Base-by-base conservation (phyloP, 1,140 invertebrate genomes). In the Cotesia chilonis region DNA sequence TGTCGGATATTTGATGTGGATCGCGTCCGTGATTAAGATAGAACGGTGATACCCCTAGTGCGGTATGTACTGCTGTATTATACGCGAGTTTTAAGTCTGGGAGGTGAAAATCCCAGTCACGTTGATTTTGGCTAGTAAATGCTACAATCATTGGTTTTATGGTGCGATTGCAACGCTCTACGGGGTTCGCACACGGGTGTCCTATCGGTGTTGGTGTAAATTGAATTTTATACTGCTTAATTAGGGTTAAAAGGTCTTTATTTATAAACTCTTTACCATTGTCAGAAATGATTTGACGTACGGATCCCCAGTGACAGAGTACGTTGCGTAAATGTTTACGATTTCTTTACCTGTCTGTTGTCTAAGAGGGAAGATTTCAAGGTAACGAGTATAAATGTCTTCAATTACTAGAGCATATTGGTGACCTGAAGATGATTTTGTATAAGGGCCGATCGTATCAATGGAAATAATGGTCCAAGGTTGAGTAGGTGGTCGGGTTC, bases 341-440 rank as follows among this genome's bases (percentile, higher is more conserved):
- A 74, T 60, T 10, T 4, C 20, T 63, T 68, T 71, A 12, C 64
- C 73, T 3, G 38, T 68, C 17, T 63, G 41, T 7, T 74, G 37
- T 54, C 70, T 37, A 5, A 71, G 14, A 4, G 73, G 70, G 7
- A 59, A 61, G 12, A 74, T 35, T 68, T 74, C 73, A 4, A 76
- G 17, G 64, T 60, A 76, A 14, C 71, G 68, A 5, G 72, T 76
- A 57, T 74, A 74, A 7, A 76, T 28, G 68, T 76, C 75, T 41
- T 64, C 28, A 10, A 74, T 28, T 9, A 76, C 72, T 3, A 74
- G 14, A n/a, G 73, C 35, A 41, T 71, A 55, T 9, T 52, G 55
- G 35, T 76, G 71, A 9, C 75, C 72, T 12, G 36, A 70, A 59
- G 70, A 74, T 3, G 71, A 60, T 14, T 64, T 67, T 17, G 52